Conservation (phyloP, 2,797 vertebrate genomes). For the Ciconia nigra region DNA sequence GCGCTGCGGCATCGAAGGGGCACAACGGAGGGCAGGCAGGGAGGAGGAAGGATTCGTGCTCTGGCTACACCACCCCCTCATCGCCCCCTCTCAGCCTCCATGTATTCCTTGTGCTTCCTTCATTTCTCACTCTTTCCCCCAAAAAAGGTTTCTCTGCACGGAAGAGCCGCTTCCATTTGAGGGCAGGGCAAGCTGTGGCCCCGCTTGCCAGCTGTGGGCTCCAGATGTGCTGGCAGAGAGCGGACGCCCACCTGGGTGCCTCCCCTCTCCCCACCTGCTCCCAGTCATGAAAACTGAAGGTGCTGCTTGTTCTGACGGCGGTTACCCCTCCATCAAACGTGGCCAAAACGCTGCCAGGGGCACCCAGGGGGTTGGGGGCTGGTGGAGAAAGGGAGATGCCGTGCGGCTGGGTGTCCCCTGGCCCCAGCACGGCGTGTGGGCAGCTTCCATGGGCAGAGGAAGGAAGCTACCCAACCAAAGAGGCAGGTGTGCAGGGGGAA, state of each 20-base stretch:
- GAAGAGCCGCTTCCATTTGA: background rate
- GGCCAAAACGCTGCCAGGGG: background rate
- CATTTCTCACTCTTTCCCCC: background rate
- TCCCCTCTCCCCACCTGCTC: background rate
- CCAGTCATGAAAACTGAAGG: background rate
- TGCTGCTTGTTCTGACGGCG: background rate
- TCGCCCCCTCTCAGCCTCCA: rapidly evolving
- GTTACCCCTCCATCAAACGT: background rate
- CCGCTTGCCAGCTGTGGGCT: background rate
- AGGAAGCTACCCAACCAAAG: background rate
- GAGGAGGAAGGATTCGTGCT: background rate
- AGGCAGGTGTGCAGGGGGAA: background rate
- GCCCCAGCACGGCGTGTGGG: rapidly evolving
- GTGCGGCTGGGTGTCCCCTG: background rate
- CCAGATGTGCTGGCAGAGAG: background rate
- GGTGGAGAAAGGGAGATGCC: background rate
- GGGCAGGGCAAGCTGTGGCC: background rate
- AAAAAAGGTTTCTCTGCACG: background rate
- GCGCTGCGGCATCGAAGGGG: background rate
- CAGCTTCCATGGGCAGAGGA: background rate
- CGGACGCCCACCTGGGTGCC: background rate
- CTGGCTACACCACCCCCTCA: background rate
- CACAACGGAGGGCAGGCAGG: background rate
- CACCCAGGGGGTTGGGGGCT: too few relatives aligned
- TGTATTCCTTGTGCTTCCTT: background rate